Evolutionary conservation across 2,888 invertebrate genomes (phyloP), one percentile per base, ranked within the genome.

Genomic region (Taenaris catops): DNA sequence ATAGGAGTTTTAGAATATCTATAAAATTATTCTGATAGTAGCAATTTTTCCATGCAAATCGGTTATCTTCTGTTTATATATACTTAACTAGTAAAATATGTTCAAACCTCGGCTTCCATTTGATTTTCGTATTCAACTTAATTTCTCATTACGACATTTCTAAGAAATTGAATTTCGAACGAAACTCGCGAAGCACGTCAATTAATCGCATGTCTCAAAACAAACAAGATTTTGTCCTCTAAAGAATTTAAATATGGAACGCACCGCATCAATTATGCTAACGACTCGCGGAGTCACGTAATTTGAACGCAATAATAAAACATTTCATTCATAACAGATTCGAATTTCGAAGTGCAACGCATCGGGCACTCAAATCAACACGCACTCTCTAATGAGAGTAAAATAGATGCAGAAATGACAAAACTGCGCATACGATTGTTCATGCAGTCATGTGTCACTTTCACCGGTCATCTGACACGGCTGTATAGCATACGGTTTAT

Each of bases 381-480:
- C 25, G 25, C 32, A 18, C 32, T 38, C 33, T 38, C 33, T 38
- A 38, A 38, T 38, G 38, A 38, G 33, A 38, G 38, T 33, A 38
- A 33, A 38, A 38, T 38, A 23, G 25, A 37, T 38, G 23, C 33
- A 32, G 26, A 38, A 33, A 38, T 33, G 27, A 38, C 38, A 38
- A 38, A 33, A 38, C 38, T 2, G 25, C 25, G 23, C 35, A 7
- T 11, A 14, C 36, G 16, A 38, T 33, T 38, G 33, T 38, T 32
- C 32, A 32, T 32, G 32, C 32, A n/a, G n/a, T n/a, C n/a, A 32
- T 25, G 32, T 19, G n/a, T 38, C 27, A 38, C 38, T 38, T 38
- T 38, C 38, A 18, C 38, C 24, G 38, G 32, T 33, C 32, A 38
- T 33, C 32, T 24, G 32, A 23, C 26, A 11, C 4, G 5, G 12